Percentiles rank a stretch among this genome's conserved stretches.
Evolutionary conservation across 2,888 invertebrate species (phyloP).

Genomic region (Tupiocoris notatus): DNA sequence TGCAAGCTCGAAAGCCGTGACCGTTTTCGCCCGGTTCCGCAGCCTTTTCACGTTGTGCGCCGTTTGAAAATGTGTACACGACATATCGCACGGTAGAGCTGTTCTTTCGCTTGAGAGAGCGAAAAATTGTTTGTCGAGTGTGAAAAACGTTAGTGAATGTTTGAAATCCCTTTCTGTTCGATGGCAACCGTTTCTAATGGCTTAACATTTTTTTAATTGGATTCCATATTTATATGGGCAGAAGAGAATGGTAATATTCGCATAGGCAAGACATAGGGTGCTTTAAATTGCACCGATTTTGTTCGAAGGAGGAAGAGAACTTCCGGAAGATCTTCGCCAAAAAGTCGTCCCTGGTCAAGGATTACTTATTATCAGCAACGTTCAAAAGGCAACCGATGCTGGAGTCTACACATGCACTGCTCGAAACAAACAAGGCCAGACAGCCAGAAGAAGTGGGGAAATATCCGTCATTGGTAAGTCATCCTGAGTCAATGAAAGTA

Average conservation of each 20-base stretch:
- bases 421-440: constrained; percentile 73
- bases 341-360: constrained; percentile 70
- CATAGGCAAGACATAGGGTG: too few species aligned
- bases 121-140: not conserved
- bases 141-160: not conserved
- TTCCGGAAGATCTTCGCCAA: constrained; percentile 78
- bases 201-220: too few species aligned
- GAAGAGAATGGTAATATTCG: too few species aligned
- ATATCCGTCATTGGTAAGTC: constrained; percentile 74
- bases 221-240: too few species aligned
- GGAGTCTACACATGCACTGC: constrained; percentile 80
- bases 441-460: constrained; percentile 69
- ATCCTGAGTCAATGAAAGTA: too few species aligned
- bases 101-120: not conserved
- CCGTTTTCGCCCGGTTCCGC: not conserved
- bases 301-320: constrained; percentile 62
- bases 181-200: not conserved
- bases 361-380: constrained; percentile 70
- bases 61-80: not conserved
- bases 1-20: not conserved
- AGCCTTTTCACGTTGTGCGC: not conserved
- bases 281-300: not conserved
- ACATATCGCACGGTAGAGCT: not conserved
- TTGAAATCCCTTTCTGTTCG: not conserved
- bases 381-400: constrained; percentile 71